Evolutionary conservation across 2,888 invertebrate genomes (phyloP), one percentile per base, ranked within the genome.

Genomic region (Sphaerophoria taeniata): DNA sequence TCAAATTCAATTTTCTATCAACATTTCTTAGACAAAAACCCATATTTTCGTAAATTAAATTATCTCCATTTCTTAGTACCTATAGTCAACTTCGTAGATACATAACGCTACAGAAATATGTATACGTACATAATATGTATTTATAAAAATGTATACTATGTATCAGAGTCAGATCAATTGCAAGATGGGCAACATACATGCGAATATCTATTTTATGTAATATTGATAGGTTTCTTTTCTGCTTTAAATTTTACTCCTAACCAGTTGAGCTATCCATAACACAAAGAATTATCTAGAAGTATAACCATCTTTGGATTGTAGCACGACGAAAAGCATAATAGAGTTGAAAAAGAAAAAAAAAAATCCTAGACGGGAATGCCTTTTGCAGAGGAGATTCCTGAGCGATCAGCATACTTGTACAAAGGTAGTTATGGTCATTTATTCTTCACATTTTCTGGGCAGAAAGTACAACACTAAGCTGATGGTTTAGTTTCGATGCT

Each of bases 371-470:
- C 51, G 24, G 1, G 79, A 83, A 78, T 78, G 65, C 39, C 74
- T 47, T 43, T 51, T 51, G 24, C 4, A 56, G 45, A 79, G 63
- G 70, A 79, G 60, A 75, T 78, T 71, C 71, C 53, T 60, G 16
- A 65, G 71, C 67, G 47, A 74, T 63, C 78, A 73, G 56, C 58
- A 51, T 39, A 1, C 3, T 9, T 9, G 12, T 43, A 51, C 61
- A 53, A 39, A 67, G 60, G 60, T 69, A 73, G 73, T 74, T 67
- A 79, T 74, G 63, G 73, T 83, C 73, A 83, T 58, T 73, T 65
- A 58, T 60, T 61, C 45, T 71, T 55, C 7, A 72, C 39, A 47
- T 56, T 67, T 65, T 61, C n/a, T 7, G 55, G 11, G 31, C 34
- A 75, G 49, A 39, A 34, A 58, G 65, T 60, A 47, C 43, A 65